Base-by-base conservation (phyloP, 2,888 invertebrate genomes). In the Formica aserva region DNA sequence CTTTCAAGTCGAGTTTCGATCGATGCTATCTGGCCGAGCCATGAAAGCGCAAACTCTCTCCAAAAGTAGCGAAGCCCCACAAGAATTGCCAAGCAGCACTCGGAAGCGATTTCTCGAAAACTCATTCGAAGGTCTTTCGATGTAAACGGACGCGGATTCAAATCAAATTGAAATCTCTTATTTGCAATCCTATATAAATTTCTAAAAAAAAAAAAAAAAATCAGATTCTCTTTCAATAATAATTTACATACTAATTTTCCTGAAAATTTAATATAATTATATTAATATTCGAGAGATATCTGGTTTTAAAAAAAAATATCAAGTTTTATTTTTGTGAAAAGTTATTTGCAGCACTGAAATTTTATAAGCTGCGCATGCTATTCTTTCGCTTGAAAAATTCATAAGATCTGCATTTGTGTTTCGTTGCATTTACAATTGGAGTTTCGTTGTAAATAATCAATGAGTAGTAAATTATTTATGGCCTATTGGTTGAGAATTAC, bases 1-100 rank as follows among this genome's bases (percentile, higher is more conserved):
- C 77, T 83, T 77, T 77, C 69, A 48, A 76, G 60, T 77, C 60
- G 69, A 77, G 57, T 77, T 60, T 69, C 77, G 62, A 77, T 83
- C 69, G 77, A 83, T 83, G 69, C 66, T 76, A 76, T 75, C 67
- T 77, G 69, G 67, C n/a, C 45, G 62, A 78, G 26, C 55, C 69
- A 45, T 62, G 77, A 77, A 75, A 81, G 69, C 67, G 69, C 69
- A 67, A 77, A 77, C 66, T 77, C 77, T 67, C 67, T 62, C 69
- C 29, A 52, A 77, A 83, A 83, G 69, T 77, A 62, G 60, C 35
- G 52, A 77, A 57, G 69, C 77, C 74, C 26, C 63, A 45, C 38
- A 69, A 76, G 82, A 69, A 83, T 77, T 22, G 45, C 60, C 60
- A 71, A 78, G 78, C 60, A 78, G 71, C 11, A 35, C 35, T 71